Conservation (phyloP, 2,888 invertebrate species). For the Ernsta delagoae region DNA sequence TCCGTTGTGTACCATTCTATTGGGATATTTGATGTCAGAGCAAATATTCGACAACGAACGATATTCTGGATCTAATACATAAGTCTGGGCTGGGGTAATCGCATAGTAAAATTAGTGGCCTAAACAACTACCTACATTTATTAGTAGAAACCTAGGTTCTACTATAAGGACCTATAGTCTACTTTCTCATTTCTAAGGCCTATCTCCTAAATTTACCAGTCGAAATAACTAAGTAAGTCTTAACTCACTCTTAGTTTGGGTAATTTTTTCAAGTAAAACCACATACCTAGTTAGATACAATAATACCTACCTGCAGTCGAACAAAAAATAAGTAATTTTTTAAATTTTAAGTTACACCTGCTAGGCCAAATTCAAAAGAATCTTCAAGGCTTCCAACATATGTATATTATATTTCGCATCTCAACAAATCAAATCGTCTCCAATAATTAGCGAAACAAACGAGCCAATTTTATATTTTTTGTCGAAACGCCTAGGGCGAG, state of each 20-base stretch:
- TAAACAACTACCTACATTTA: no score
- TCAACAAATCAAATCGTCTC: constrained; percentile 46
- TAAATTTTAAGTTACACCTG: neutral
- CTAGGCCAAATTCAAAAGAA: neutral
- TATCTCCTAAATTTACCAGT: no score
- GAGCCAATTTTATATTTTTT: constrained; percentile 46
- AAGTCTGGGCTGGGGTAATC: no score
- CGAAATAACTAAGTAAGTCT: no score
- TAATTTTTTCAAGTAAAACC: no score
- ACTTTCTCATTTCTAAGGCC: no score
- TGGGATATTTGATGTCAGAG: constrained; percentile 30
- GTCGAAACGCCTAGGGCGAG: constrained; percentile 45
- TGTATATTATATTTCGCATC: constrained; percentile 6
- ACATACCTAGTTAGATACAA: no score
- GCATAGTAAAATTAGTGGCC: no score
- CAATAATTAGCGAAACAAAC: constrained; percentile 50
- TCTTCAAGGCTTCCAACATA: neutral
- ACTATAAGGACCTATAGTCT: no score
- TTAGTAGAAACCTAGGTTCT: no score
- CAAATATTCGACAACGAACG: constrained; percentile 24
- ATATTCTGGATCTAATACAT: constrained; percentile 20
- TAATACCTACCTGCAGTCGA: neutral
- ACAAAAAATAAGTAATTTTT: neutral
- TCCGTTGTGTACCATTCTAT: constrained; percentile 23
- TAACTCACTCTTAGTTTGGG: no score